phyloP scores from a whole-genome alignment of 2,888 invertebrate species.

The Amiota minor region DNA sequence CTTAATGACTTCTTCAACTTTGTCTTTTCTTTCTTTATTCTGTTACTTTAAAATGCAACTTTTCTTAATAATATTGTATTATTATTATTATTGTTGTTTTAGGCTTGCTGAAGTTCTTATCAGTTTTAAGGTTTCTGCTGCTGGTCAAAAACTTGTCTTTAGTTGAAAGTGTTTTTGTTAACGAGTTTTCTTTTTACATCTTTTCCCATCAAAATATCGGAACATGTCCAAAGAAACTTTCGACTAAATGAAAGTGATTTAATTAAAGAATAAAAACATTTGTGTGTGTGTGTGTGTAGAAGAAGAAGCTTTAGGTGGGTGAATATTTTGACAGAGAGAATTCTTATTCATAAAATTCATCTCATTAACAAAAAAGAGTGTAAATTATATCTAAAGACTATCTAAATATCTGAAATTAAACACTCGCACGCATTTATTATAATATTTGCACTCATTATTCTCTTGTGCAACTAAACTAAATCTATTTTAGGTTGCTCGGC shows the following conservation, averaged over 20 bases:
- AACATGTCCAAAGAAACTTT: background rate
- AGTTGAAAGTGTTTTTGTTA: constrained; percentile 65
- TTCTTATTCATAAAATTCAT: too few species aligned
- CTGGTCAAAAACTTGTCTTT: constrained; percentile 59
- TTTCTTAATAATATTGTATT: background rate
- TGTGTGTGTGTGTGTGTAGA: background rate
- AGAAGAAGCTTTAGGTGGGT: background rate
- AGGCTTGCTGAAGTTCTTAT: constrained; percentile 51
- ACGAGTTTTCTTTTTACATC: constrained; percentile 55
- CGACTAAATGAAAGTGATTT: constrained; percentile 45
- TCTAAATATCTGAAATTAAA: too few species aligned
- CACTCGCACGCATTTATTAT: too few species aligned
- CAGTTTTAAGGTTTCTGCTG: constrained; percentile 44
- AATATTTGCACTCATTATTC: too few species aligned
- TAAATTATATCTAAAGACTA: too few species aligned
- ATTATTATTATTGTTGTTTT: constrained; percentile 20
- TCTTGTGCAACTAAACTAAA: too few species aligned
- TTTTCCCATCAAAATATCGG: background rate
- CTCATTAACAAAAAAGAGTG: too few species aligned
- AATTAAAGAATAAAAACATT: background rate
- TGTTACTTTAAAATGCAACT: background rate
- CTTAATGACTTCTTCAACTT: constrained; percentile 67
- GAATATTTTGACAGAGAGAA: too few species aligned
- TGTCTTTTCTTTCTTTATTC: constrained; percentile 45
- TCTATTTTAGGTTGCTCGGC: too few species aligned